Evolutionary conservation across 2,113 vertebrate species (phyloP), one percentile per base, ranked within the genome.

Genomic region (Hippopotamus amphibius): DNA sequence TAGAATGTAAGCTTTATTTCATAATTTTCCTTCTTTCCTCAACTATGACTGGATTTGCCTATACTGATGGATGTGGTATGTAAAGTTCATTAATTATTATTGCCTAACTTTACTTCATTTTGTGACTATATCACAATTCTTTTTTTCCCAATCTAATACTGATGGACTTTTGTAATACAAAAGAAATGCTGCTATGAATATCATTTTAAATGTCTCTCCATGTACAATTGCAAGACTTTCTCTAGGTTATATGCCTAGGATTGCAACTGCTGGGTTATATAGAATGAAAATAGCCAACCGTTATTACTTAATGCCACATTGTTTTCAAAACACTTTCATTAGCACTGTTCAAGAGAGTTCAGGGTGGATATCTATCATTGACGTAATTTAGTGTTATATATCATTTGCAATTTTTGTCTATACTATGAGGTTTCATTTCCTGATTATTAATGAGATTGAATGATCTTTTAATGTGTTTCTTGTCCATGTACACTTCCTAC

Each of bases 301-400:
- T 46, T 80, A 72, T 63, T 87, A 86, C 22, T 11, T 63, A 87
- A 53, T 72, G n/a, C 13, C 46, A 71, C 71, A 24, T 53, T 85
- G 9, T 95, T 92, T 80, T 87, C 11, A 53, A 81, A 87, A 92
- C 46, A 72, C 53, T 72, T 92, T 71, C 11, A n/a, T 9, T 86
- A 79, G 15, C n/a, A 71, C 13, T 79, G 13, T 77, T 85, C n/a
- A 90, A 90, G 33, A 46, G 6, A 72, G 7, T 57, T 92, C 55
- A 65, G 55, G 15, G 16, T 80, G 16, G 33, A 28, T 63, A 15
- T 6, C 13, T 33, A 46, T 9, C 21, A 24, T n/a, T 59, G 19
- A 65, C 8, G 30, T n/a, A 81, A 61, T 30, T 79, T 80, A 46
- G 10, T 53, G 65, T 57, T 81, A 5, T 46, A 86, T 61, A 14